A percentile compares a stretch with the other conserved stretches of the same genome.
These are phyloP conservation scores for Chydorus sphaericus DNA, from an alignment of 2,888 invertebrate genomes.

Conservation along the genomic window DNA sequence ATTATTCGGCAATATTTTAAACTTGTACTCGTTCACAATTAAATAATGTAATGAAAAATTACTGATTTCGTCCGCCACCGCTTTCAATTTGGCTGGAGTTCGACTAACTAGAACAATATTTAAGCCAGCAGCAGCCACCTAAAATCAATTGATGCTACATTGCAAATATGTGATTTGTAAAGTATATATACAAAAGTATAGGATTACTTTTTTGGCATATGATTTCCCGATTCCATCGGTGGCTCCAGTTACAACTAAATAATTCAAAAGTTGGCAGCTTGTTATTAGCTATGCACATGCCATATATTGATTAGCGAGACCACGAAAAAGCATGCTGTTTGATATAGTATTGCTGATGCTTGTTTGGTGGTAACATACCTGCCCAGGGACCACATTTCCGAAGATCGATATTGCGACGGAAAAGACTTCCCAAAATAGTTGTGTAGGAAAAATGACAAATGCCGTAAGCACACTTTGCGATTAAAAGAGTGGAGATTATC, in stretches of 20 bases:
- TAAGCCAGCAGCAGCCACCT: background rate
- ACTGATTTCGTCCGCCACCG: conserved; percentile 1
- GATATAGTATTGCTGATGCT: too few relatives aligned
- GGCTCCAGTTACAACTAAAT: conserved; percentile 7
- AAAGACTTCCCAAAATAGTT: background rate
- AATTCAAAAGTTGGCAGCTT: too few relatives aligned
- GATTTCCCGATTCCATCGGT: conserved; percentile 8
- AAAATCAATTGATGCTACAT: background rate
- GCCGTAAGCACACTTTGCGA: too few relatives aligned
- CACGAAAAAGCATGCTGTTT: too few relatives aligned
- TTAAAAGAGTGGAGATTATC: too few relatives aligned
- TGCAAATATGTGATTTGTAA: background rate
- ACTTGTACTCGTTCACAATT: background rate
- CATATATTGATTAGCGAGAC: too few relatives aligned
- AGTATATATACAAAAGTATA: background rate
- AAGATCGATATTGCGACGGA: background rate
- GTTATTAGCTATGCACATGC: too few relatives aligned
- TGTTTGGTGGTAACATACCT: conserved; percentile 4
- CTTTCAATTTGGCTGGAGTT: background rate
- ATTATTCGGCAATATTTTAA: background rate
- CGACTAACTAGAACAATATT: conserved; percentile 1
- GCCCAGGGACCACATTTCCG: conserved; percentile 11
- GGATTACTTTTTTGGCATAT: background rate
- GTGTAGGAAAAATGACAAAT: conserved; percentile 10
- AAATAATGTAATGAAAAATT: background rate